phyloP scores from a whole-genome alignment of 2,113 vertebrate genomes.

The Pluvialis apricaria region DNA sequence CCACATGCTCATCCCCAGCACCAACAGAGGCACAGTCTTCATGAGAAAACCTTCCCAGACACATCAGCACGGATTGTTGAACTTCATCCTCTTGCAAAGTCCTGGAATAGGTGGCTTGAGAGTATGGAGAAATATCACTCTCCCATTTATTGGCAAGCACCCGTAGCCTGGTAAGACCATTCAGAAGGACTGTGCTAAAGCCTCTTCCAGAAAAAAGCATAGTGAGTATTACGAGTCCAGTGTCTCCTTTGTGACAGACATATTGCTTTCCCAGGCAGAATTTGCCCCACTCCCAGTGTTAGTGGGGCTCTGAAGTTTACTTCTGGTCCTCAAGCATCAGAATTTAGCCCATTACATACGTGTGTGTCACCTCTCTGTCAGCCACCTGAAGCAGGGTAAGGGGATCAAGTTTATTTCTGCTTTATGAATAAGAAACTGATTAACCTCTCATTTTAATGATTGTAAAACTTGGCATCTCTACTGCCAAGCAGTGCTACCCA shows the following conservation, averaged over 20 bases:
- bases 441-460: constrained; percentile 9
- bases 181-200: neutral
- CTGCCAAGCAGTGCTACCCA: neutral
- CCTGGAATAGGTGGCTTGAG: neutral
- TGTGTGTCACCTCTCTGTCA: neutral
- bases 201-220: neutral
- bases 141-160: neutral
- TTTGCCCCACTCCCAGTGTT: neutral
- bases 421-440: neutral
- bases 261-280: neutral
- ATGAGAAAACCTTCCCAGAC: neutral
- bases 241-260: neutral
- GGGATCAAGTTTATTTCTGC: neutral
- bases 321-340: neutral
- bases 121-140: neutral
- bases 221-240: neutral
- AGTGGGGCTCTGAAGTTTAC: neutral
- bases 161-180: neutral
- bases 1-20: neutral
- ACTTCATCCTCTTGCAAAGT: neutral
- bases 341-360: neutral
- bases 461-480: constrained; percentile 24
- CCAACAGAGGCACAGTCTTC: neutral
- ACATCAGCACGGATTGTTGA: neutral
- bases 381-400: neutral